Conservation (phyloP, 2,888 invertebrate genomes). For the Sericinus montela region DNA sequence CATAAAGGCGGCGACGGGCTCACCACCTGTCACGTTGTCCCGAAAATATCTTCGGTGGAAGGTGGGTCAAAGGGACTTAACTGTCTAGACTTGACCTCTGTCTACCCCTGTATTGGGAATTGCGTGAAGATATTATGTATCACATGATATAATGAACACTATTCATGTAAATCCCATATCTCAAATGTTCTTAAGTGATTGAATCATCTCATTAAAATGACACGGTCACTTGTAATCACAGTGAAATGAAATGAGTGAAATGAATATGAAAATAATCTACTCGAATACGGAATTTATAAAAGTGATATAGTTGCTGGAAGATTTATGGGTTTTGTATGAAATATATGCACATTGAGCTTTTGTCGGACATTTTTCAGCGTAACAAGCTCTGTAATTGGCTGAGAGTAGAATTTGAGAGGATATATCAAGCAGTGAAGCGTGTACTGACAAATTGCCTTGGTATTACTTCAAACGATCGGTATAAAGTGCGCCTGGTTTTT, state of each 20-base stretch:
- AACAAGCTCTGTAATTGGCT: conserved; percentile 66
- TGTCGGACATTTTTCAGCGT: conserved; percentile 56
- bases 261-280: background rate
- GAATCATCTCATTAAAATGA: background rate
- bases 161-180: too few species aligned
- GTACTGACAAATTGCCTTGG: conserved; percentile 31
- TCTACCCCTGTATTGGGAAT: too few species aligned
- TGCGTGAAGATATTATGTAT: too few species aligned
- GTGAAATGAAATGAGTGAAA: too few species aligned
- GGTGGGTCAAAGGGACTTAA: too few species aligned
- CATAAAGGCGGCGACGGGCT: too few species aligned
- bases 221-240: too few species aligned
- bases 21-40: too few species aligned
- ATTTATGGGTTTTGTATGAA: conserved; percentile 30
- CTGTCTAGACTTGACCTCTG: too few species aligned
- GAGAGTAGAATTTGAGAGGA: conserved; percentile 53
- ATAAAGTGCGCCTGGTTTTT: background rate
- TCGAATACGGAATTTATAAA: conserved; percentile 1
- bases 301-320: conserved; percentile 12
- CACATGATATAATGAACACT: too few species aligned
- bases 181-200: too few species aligned
- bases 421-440: conserved; percentile 32
- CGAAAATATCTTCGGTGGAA: too few species aligned
- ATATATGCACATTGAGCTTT: conserved; percentile 35
- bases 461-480: conserved; percentile 22